Percentiles rank a stretch among this genome's conserved stretches.
Conservation (phyloP, 2,797 vertebrate genomes). For the Acestrorhynchus altus region DNA sequence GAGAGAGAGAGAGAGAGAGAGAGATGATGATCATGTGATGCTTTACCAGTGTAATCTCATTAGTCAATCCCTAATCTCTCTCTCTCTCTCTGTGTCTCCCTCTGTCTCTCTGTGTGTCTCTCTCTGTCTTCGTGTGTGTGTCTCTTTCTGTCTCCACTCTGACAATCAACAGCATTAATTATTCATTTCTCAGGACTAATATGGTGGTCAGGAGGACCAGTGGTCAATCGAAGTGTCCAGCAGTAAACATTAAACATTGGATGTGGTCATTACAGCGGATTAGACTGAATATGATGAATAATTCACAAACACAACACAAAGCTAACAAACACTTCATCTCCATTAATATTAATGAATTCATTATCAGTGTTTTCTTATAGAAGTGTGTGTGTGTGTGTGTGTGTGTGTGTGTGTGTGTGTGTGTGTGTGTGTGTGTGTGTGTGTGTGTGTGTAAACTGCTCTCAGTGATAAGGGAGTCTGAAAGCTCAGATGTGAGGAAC, state of each 20-base stretch:
- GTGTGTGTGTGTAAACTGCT: neutral
- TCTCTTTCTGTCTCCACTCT: neutral
- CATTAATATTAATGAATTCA: slow-evolving; percentile 29
- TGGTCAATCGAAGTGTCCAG: too few species aligned
- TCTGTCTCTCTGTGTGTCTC: too few species aligned
- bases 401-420: neutral
- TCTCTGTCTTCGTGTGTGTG: too few species aligned
- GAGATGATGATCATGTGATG: neutral
- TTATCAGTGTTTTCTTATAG: neutral
- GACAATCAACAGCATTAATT: neutral
- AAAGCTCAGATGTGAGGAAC: neutral
- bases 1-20: neutral
- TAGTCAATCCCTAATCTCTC: slow-evolving; percentile 9
- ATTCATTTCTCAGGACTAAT: neutral
- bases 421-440: neutral
- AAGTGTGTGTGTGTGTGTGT: neutral
- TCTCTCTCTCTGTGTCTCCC: neutral
- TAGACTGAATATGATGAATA: too few species aligned
- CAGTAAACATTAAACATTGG: slow-evolving; percentile 14
- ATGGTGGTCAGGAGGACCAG: too few species aligned
- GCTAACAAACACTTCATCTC: slow-evolving; percentile 7
- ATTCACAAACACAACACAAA: slow-evolving; percentile 17
- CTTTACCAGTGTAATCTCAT: neutral
- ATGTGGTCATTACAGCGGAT: too few species aligned
- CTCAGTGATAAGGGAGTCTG: neutral